Conservation (phyloP, 2,797 vertebrate genomes). For the Myiotriccus ornatus region DNA sequence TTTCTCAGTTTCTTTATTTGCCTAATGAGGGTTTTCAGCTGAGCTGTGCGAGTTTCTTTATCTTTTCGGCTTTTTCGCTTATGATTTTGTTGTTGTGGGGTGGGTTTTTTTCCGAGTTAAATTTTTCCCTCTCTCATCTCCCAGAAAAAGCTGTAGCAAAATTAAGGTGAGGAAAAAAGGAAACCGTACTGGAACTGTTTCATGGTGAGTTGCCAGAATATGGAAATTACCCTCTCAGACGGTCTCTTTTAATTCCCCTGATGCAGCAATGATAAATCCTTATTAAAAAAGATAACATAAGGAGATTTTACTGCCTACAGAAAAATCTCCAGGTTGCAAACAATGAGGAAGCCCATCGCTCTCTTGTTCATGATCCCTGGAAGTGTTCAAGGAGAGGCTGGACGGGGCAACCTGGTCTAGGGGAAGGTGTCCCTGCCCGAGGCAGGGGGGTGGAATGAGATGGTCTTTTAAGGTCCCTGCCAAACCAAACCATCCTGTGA, state of each 20-base stretch:
- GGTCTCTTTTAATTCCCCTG: neutral
- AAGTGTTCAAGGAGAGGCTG: neutral
- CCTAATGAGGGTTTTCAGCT: neutral
- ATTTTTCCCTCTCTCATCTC: neutral
- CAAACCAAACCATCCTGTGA: neutral
- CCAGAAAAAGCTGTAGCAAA: slow-evolving; percentile 16
- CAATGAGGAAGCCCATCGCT: neutral
- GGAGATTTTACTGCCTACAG: neutral
- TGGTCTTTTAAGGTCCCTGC: neutral
- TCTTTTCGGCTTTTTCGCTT: neutral
- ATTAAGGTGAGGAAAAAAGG: slow-evolving; percentile 1
- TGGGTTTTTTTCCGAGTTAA: neutral
- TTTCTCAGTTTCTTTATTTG: neutral
- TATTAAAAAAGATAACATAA: slow-evolving; percentile 27
- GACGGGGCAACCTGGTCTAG: fast-evolving
- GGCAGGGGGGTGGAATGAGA: neutral
- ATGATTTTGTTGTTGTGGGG: neutral
- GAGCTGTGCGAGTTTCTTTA: neutral
- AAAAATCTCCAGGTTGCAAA: neutral
- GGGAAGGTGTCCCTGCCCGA: neutral
- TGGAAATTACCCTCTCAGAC: slow-evolving; percentile 47
- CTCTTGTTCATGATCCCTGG: neutral
- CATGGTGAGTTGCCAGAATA: neutral
- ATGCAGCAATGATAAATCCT: slow-evolving; percentile 47
- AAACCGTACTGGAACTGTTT: neutral